Percentiles rank a stretch among this genome's conserved stretches.
Conservation (phyloP, 2,888 invertebrate genomes). For the Julus scanicus region DNA sequence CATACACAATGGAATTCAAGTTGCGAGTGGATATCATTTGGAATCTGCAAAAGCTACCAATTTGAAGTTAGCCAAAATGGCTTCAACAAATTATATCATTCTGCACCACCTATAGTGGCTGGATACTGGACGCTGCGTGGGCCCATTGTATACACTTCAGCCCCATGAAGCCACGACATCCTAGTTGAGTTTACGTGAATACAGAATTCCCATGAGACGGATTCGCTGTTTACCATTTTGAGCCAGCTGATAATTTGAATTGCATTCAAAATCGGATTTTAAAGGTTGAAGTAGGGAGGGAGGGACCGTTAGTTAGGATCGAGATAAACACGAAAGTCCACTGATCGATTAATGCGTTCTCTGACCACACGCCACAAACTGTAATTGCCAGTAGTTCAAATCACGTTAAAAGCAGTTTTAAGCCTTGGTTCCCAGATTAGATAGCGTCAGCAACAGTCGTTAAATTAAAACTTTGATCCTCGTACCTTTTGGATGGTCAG, state of each 20-base stretch:
- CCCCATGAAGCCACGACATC: not conserved
- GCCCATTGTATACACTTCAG: not conserved
- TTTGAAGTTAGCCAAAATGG: not conserved
- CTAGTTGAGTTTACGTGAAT: not conserved
- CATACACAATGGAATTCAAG: no score
- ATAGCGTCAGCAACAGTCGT: not conserved
- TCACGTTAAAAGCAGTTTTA: conserved; percentile 25
- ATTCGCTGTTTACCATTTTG: conserved; percentile 4
- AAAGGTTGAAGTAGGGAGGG: not conserved
- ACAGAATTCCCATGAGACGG: not conserved
- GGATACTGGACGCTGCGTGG: not conserved
- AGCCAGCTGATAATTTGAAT: not conserved
- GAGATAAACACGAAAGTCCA: not conserved
- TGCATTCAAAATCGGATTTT: conserved; percentile 1
- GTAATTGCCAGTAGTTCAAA: not conserved
- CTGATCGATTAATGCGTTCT: conserved; percentile 30
- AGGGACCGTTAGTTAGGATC: not conserved
- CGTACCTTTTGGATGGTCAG: not conserved
- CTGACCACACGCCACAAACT: conserved; percentile 30
- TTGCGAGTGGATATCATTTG: no score
- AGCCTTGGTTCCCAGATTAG: not conserved
- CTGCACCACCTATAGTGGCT: not conserved
- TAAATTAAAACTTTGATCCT: conserved; percentile 16
- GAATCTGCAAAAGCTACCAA: no score
- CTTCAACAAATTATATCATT: not conserved